Percentiles rank a stretch among this genome's conserved stretches.
phyloP scores from a whole-genome alignment of 2,113 vertebrate species.

The Setophaga coronata region DNA sequence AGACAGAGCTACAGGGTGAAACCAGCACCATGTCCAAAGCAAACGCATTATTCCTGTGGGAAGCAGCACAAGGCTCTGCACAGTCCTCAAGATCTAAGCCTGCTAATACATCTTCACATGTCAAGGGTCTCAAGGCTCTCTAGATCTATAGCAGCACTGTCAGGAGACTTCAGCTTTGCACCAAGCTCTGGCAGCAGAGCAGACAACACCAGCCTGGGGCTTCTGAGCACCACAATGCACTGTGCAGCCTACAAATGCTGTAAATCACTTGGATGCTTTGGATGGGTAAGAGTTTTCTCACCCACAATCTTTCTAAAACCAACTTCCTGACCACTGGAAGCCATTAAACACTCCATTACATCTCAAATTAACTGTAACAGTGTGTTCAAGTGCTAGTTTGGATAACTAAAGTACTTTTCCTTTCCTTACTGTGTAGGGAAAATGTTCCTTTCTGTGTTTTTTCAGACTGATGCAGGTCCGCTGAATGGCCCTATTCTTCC shows the following conservation, averaged over 20 bases:
- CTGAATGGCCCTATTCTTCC: background rate
- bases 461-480: background rate
- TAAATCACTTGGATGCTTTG: background rate
- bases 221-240: background rate
- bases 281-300: background rate
- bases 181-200: background rate
- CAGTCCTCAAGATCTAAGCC: background rate
- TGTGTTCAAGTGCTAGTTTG: background rate
- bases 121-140: background rate
- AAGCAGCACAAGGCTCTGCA: accelerated
- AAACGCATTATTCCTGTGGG: accelerated
- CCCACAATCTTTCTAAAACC: background rate
- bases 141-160: background rate
- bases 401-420: background rate
- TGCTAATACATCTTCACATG: accelerated
- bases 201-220: accelerated
- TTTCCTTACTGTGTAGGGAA: background rate
- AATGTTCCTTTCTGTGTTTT: background rate
- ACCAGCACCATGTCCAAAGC: accelerated
- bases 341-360: slow-evolving; percentile 14
- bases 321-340: slow-evolving; percentile 27
- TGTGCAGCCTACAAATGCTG: background rate
- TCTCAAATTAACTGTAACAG: background rate
- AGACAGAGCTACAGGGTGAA: background rate
- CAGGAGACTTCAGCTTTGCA: background rate